Percentiles rank a stretch among this genome's conserved stretches.
phyloP scores from a whole-genome alignment of 2,113 vertebrate species.

The Brienomyrus longianalis region DNA sequence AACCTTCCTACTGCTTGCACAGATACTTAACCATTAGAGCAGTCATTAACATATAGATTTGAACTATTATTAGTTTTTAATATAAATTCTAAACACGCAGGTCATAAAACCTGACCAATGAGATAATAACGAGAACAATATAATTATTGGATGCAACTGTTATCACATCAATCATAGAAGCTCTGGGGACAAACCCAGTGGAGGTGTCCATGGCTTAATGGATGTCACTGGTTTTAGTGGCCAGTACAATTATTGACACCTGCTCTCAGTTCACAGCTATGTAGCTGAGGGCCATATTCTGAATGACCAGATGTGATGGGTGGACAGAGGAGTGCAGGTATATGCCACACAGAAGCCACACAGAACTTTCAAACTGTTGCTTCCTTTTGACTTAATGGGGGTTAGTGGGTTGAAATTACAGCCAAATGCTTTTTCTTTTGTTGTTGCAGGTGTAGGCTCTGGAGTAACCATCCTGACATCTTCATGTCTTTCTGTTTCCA shows the following conservation, averaged over 20 bases:
- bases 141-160: neutral
- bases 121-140: neutral
- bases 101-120: neutral
- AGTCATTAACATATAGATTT: slow-evolving; percentile 5
- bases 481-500: neutral
- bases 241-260: neutral
- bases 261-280: neutral
- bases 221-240: neutral
- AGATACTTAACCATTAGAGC: neutral
- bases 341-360: neutral
- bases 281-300: neutral
- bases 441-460: neutral
- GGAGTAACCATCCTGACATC: neutral
- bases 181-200: neutral
- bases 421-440: neutral
- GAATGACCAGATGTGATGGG: neutral
- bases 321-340: neutral
- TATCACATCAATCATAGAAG: neutral
- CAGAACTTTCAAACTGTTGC: neutral
- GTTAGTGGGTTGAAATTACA: neutral
- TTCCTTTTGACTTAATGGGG: neutral
- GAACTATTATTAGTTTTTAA: neutral
- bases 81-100: neutral
- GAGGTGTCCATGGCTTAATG: neutral
- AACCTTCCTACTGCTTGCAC: neutral